These are phyloP conservation scores for Irena cyanogastra DNA, from an alignment of 2,113 vertebrate genomes.

Conservation along the genomic window DNA sequence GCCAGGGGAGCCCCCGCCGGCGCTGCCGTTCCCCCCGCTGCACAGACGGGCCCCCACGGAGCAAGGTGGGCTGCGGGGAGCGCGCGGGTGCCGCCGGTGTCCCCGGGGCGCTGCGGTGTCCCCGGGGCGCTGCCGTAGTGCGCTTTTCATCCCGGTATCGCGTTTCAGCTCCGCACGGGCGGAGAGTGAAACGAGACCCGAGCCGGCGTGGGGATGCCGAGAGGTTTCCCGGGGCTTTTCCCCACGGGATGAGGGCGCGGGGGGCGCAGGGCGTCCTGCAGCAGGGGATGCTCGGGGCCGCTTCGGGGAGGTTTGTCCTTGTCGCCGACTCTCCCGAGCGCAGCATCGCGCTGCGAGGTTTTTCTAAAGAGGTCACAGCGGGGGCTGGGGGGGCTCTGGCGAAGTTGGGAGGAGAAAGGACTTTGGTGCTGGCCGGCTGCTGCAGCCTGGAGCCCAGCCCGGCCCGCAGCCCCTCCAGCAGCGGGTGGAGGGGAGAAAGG, in stretches of 20 bases:
- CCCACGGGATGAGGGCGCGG: not conserved
- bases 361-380: not conserved
- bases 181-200: not conserved
- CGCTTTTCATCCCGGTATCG: not conserved
- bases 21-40: not conserved
- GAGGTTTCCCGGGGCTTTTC: not conserved
- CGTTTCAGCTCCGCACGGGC: not conserved
- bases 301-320: constrained; percentile 20
- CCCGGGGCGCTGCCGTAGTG: not conserved
- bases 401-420: not conserved
- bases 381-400: not conserved
- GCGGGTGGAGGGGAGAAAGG: rapidly evolving
- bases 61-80: not conserved
- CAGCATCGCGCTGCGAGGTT: not conserved
- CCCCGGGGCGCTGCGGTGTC: not conserved
- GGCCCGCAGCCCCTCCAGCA: not conserved
- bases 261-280: not conserved
- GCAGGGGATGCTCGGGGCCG: not conserved
- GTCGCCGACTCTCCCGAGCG: not conserved
- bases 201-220: not conserved
- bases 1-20: not conserved
- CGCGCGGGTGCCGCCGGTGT: not conserved
- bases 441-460: not conserved
- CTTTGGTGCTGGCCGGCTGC: not conserved
- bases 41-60: not conserved